Base-by-base conservation (phyloP, 2,113 vertebrate species). In the Phrynosoma platyrhinos region DNA sequence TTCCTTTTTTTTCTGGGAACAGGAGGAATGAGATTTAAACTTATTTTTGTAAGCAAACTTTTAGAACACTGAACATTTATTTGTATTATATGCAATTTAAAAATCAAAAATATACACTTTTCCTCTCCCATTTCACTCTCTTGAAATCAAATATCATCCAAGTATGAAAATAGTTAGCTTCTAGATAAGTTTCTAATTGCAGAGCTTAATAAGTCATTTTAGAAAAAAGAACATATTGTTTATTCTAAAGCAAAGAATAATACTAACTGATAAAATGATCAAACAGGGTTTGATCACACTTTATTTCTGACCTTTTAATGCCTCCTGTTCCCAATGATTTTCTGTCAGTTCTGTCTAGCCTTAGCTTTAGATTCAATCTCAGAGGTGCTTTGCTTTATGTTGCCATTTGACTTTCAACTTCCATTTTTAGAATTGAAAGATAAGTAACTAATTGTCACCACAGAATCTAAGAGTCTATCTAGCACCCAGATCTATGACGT, bases 281-380 rank as follows among this genome's bases (percentile, higher is more conserved):
- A 96, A 96, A 95, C 88, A 91, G 92, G 90, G 90, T 94, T 96
- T 93, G 96, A 96, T 97, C 95, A 95, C 96, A 96, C 96, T 97
- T 96, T 97, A 95, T 97, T 96, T 97, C 94, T 97, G 96, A 97
- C 96, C 95, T 96, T 97, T 96, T 95, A 95, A 92, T 79, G 92
- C 94, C 95, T 96, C 95, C 95, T 92, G 62, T 95, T 96, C 90
- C 87, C 95, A 97, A 94, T 91, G 95, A 97, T 96, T 97, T 97
- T 95, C 96, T 97, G 95, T 96, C 96, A 95, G 96, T 96, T 96
- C 94, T 96, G 91, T 94, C 94, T 92, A 79, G 89, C 88, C 89
- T 78, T 87, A 84, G 90, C 93, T 79, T 2, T 1, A 93, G 92
- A 88, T 90, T 78, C 66, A 83, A 82, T 95, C 94, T 93, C 95